Evolutionary conservation across 2,888 invertebrate genomes (phyloP), one percentile per base, ranked within the genome.

Genomic region (Tuta absoluta): DNA sequence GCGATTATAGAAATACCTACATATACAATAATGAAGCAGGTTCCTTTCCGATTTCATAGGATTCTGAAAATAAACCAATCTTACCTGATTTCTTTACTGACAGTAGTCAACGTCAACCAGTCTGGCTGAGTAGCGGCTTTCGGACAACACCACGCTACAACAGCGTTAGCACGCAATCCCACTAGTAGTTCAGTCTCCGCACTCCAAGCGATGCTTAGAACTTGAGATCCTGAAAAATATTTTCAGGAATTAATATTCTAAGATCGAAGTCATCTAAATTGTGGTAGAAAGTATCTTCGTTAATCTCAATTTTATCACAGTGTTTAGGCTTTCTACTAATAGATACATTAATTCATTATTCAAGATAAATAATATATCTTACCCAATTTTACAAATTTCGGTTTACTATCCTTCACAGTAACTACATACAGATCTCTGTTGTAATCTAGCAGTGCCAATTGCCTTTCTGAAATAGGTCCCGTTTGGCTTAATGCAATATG

Each of bases 371-470:
- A 45, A 17, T n/a, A 1, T 58, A 49, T 71, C 86, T 81, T 80
- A 95, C 96, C 95, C 68, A 97, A 85, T 89, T 96, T 96, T n/a
- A 93, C 91, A 66, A 95, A 93, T 74, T 93, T 94, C 66, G 94
- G 93, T 69, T 93, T 92, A 24, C 89, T 81, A 63, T 94, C 94
- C 78, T 95, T 94, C 10, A 95, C 93, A 66, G 96, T 94, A 2
- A 97, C 94, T 19, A 99, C 93, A 81, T 95, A 97, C 17, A 99
- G 90, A 85, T 99, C 98, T 74, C 95, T 93, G 79, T 98, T 98
- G 74, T 94, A 94, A 86, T 99, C 99, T 28, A 99, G 92, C 66
- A 99, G 91, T 0, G 98, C 98, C 56, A 99, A 86, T 75, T 96
- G 96, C 69, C 99, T 94, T 74, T 97, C 97, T 41, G 93, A 93